Evolutionary conservation across 2,888 invertebrate genomes (phyloP).

Genomic region (Cataglyphis livida): DNA sequence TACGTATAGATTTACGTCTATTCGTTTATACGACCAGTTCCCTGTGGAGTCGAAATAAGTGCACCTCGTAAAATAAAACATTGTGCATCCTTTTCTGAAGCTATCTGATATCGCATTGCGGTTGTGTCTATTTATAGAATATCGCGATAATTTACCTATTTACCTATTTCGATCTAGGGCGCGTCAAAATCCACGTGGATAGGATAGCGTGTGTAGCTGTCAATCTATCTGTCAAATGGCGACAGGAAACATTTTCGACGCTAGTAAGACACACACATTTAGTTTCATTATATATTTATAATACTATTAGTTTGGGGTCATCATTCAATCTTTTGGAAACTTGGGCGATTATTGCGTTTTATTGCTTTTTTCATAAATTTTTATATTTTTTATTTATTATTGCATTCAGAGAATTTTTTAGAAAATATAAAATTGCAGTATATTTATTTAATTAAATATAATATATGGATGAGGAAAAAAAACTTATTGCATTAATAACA

Average conservation of each 20-base stretch:
- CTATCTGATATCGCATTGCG: conserved; percentile 60
- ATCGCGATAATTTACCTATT: conserved; percentile 35
- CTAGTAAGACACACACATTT: not conserved
- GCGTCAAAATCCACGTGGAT: conserved; percentile 1
- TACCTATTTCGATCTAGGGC: conserved; percentile 5
- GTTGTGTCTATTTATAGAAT: conserved; percentile 56
- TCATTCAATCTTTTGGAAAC: conserved; percentile 1
- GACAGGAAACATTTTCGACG: not conserved
- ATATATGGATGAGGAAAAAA: not conserved
- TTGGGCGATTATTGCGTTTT: not conserved
- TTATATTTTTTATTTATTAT: not conserved
- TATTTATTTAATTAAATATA: conserved; percentile 13
- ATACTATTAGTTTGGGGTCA: not conserved
- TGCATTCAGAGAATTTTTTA: not conserved
- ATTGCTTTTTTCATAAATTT: not conserved
- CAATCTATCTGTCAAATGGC: conserved; percentile 10
- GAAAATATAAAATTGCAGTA: not conserved
- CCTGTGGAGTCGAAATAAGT: conserved; percentile 78
- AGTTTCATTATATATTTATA: not conserved
- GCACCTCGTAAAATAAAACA: conserved; percentile 81
- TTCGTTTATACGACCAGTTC: conserved; percentile 67
- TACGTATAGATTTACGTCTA: conserved; percentile 21
- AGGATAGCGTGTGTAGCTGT: conserved; percentile 14
- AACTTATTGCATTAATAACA: not conserved
- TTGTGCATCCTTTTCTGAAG: conserved; percentile 72